A percentile compares a stretch with the other conserved stretches of the same genome.
These are phyloP conservation scores for Acridotheres tristis DNA, from an alignment of 2,797 vertebrate genomes.

Conservation along the genomic window DNA sequence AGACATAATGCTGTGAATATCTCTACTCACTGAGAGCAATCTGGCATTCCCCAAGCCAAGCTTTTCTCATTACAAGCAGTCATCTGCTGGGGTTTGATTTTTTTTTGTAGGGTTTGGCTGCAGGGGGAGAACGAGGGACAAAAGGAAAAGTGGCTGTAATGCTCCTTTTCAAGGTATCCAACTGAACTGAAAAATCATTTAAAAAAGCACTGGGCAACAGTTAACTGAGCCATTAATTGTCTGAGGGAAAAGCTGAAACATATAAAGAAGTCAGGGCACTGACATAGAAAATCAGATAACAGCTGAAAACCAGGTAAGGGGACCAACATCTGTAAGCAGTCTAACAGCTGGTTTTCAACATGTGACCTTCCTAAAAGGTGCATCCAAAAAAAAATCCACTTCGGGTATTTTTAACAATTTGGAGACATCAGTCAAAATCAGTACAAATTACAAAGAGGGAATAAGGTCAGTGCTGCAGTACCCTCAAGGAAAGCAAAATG, in stretches of 20 bases:
- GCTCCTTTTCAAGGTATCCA: neutral
- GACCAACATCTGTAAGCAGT: neutral
- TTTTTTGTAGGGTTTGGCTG: neutral
- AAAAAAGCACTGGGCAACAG: neutral
- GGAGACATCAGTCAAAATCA: neutral
- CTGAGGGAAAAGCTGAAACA: neutral
- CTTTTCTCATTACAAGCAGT: neutral
- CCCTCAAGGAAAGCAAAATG: neutral
- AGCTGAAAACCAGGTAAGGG: neutral
- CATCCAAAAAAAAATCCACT: neutral
- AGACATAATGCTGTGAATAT: neutral
- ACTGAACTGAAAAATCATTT: neutral
- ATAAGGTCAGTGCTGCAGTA: neutral
- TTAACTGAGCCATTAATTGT: neutral
- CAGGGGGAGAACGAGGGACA: accelerated
- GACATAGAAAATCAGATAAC: neutral
- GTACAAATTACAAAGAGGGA: neutral
- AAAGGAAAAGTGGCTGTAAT: too few species aligned
- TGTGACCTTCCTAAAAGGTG: neutral
- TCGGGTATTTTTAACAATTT: neutral
- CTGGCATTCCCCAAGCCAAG: neutral
- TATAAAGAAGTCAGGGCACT: neutral
- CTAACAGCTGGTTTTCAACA: neutral
- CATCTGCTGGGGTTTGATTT: neutral
- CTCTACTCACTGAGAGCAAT: neutral